Evolutionary conservation across 2,113 vertebrate genomes (phyloP), one percentile per base, ranked within the genome.

Genomic region (Actinemys pallida): DNA sequence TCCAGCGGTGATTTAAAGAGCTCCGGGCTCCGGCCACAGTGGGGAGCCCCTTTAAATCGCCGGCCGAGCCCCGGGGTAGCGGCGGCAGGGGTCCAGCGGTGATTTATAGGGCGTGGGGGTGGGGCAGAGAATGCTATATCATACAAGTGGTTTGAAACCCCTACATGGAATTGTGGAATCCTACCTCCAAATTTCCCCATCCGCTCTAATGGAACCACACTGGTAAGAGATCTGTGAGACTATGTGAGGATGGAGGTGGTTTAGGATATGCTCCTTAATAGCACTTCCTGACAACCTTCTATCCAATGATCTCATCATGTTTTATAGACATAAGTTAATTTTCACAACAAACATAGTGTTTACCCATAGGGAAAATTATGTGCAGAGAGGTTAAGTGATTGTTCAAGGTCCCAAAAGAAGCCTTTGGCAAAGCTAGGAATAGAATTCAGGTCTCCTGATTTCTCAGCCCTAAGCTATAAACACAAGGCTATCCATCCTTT

Each of bases 111-210:
- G 5, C 42, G 42, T 75, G 9, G n/a, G 20, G 53, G 5, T 17
- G 27, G 50, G 91, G 35, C 6, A n/a, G 65, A 19, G 10, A 0
- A 0, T 56, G 2, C 2, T 47, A 35, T 76, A 12, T 62, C 88
- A 3, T 69, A 8, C 6, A 83, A 81, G 47, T 65, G 8, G 89
- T 82, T 88, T 62, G 69, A 35, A 9, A 8, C 88, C 49, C n/a
- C 35, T 42, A 8, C n/a, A 10, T 75, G n/a, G n/a, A 42, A 42
- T 24, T n/a, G 35, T 42, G 19, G 39, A n/a, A 75, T 42, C 35
- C n/a, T 42, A 75, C 4, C n/a, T 75, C 35, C 69, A 75, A 22
- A 75, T 75, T 75, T 24, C n/a, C 20, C 20, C 69, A 39, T 8
- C 39, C 17, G 10, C 16, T 11, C 16, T 20, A 75, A 11, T 75